Percentiles rank a stretch among this genome's conserved stretches.
Conservation (phyloP, 2,888 invertebrate species). For the Dicyrtoma fusca region DNA sequence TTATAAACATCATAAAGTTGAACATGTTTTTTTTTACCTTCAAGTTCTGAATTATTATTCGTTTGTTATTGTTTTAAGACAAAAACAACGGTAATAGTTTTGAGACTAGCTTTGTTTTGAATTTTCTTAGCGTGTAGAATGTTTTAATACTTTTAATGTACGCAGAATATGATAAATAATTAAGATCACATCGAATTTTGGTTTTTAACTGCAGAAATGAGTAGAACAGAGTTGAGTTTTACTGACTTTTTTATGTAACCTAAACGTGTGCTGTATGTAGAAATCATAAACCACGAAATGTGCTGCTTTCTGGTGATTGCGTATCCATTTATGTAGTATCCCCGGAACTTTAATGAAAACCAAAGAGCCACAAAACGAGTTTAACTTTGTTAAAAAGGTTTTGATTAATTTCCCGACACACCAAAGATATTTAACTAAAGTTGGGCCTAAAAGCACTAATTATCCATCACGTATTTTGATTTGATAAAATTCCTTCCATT, state of each 20-base stretch:
- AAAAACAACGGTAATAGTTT: neutral
- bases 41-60: neutral
- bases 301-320: constrained; percentile 15
- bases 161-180: too few species aligned
- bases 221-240: too few species aligned
- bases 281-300: too few species aligned
- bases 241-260: too few species aligned
- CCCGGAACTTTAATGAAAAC: constrained; percentile 31
- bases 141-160: too few species aligned
- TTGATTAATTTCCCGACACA: constrained; percentile 32
- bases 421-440: constrained; percentile 30
- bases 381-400: neutral
- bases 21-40: neutral
- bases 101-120: neutral
- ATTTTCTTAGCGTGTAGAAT: too few species aligned
- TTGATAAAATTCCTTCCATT: neutral
- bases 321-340: constrained; percentile 22
- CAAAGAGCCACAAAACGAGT: neutral
- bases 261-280: neutral
- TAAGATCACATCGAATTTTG: too few species aligned
- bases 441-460: constrained; percentile 21
- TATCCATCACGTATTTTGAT: constrained; percentile 8
- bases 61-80: neutral
- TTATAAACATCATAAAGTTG: neutral
- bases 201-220: too few species aligned